Evolutionary conservation across 2,888 invertebrate species (phyloP), one percentile per base, ranked within the genome.

Genomic region (Cephus spinipes): DNA sequence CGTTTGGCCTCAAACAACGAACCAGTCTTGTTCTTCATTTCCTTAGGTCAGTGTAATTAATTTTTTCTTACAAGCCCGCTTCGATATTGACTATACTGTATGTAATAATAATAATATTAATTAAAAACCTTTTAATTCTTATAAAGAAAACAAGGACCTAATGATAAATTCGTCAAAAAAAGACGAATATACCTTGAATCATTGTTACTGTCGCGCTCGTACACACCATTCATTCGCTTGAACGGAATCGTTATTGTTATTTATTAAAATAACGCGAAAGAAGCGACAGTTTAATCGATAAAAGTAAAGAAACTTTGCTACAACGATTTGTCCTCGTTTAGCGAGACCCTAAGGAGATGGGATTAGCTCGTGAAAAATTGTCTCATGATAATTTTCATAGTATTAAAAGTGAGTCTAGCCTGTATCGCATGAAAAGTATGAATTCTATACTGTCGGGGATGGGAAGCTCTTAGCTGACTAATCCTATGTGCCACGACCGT

Each of bases 381-480:
- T 31, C 32, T 71, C 11, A 12, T 12, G 33, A 33, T 71, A 71
- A 71, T 55, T 55, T 55, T 55, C 2, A 55, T 55, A 6, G 55
- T 55, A 23, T 55, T 55, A 55, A 55, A 55, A 55, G 23, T 71
- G 71, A 73, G 75, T 78, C 73, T 79, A 79, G 76, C 76, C 79
- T 79, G 79, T 79, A 79, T 73, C 33, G 76, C 79, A 15, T 31
- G 40, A 73, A 76, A 79, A 76, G 73, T 73, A 74, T 73, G 75
- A 79, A 79, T 68, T 73, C 74, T 76, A 35, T 73, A 74, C 36
- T 79, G 31, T 73, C 36, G 32, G 76, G 79, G 76, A 76, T 76
- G 76, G 79, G 76, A 79, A 80, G 78, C 81, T 83, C 81, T 84
- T 80, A 81, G 82, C 83, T 85, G 81, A 81, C 81, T 81, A 83